These are phyloP conservation scores for Seriola dumerili DNA, from an alignment of 2,113 vertebrate species.

Conservation along the genomic window DNA sequence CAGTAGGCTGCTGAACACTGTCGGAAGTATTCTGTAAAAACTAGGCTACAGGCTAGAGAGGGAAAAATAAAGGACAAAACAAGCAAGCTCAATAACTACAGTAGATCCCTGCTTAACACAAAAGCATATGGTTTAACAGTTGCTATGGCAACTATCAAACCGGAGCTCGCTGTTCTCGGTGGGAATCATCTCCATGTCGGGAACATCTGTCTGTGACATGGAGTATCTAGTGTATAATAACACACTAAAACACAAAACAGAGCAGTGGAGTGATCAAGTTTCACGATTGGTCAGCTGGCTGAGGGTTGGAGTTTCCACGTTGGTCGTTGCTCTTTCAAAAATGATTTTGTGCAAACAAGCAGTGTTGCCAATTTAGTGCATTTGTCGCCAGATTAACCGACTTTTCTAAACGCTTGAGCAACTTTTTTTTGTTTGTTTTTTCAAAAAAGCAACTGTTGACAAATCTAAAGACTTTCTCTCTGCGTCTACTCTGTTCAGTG, in stretches of 20 bases:
- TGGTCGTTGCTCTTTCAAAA: too few species aligned
- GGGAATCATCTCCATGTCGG: constrained; percentile 36
- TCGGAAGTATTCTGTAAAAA: background rate
- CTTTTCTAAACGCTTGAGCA: too few species aligned
- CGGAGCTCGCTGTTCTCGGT: constrained; percentile 23
- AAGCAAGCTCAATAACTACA: constrained; percentile 25
- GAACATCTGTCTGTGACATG: constrained; percentile 55
- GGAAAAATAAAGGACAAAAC: constrained; percentile 22
- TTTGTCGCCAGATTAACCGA: too few species aligned
- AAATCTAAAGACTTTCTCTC: too few species aligned
- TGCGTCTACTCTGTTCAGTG: too few species aligned
- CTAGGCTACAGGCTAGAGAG: background rate
- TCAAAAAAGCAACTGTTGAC: too few species aligned
- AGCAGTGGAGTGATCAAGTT: too few species aligned
- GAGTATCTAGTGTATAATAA: constrained; percentile 39
- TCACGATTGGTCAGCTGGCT: too few species aligned
- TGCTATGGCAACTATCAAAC: constrained; percentile 72
- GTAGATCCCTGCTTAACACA: constrained; percentile 32
- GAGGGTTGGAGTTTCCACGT: too few species aligned
- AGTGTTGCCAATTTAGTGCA: too few species aligned
- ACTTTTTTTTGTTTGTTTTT: too few species aligned
- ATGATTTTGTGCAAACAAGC: too few species aligned
- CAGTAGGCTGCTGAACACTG: background rate
- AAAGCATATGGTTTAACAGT: constrained; percentile 67
- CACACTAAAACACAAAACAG: constrained; percentile 19